Percentiles rank a stretch among this genome's conserved stretches.
Conservation (phyloP, 2,888 invertebrate species). For the Girardia tigrina region DNA sequence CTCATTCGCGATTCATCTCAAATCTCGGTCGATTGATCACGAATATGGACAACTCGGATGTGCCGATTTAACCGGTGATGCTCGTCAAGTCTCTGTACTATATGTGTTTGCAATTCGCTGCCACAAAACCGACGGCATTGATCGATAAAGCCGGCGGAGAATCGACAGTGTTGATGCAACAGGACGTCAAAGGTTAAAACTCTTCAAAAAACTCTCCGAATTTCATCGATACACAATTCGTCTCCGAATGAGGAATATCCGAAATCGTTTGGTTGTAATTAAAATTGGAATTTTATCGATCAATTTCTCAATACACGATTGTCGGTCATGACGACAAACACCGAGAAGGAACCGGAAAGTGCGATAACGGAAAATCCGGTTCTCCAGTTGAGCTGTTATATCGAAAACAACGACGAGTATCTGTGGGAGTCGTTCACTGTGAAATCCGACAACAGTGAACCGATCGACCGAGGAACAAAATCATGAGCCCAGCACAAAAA, state of each 20-base stretch:
- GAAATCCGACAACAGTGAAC: too few relatives aligned
- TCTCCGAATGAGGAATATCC: neutral
- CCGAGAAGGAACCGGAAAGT: slow-evolving; percentile 32
- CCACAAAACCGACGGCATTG: slow-evolving; percentile 68
- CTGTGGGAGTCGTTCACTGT: too few relatives aligned
- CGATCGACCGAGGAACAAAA: too few relatives aligned
- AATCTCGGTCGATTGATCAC: slow-evolving; percentile 65
- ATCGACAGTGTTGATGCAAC: slow-evolving; percentile 37
- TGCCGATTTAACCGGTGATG: slow-evolving; percentile 62
- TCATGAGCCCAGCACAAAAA: too few relatives aligned
- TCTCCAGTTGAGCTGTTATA: slow-evolving; percentile 88
- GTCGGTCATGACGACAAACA: slow-evolving; percentile 23
- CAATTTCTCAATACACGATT: slow-evolving; percentile 82
- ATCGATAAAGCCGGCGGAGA: slow-evolving; percentile 47
- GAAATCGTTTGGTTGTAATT: neutral
- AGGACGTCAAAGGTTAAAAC: slow-evolving; percentile 87
- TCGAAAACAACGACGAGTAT: slow-evolving; percentile 72
- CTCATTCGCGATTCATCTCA: slow-evolving; percentile 38
- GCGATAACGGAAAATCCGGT: slow-evolving; percentile 64
- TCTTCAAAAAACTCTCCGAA: slow-evolving; percentile 62
- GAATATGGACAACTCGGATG: slow-evolving; percentile 60
- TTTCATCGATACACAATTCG: neutral
- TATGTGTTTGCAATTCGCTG: slow-evolving; percentile 81
- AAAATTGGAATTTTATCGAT: slow-evolving; percentile 61
- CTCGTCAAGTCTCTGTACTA: slow-evolving; percentile 67